Evolutionary conservation across 2,113 vertebrate genomes (phyloP).

Genomic region (Cepphus grylle): DNA sequence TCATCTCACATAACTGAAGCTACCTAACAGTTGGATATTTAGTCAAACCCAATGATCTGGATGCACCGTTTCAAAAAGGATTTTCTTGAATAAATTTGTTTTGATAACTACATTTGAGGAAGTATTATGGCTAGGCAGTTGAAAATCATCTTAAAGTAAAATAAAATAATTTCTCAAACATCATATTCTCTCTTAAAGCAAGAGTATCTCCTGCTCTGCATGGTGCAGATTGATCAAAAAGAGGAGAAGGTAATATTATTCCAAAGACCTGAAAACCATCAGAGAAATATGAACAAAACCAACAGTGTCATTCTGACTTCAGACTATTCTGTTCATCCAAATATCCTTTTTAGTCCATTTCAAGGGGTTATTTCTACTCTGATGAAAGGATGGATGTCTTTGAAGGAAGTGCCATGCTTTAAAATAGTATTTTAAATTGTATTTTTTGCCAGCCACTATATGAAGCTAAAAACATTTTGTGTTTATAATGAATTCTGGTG

Average conservation of each 20-base stretch:
- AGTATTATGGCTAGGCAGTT: not conserved
- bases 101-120: not conserved
- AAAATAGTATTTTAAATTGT: not conserved
- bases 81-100: not conserved
- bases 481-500: not conserved
- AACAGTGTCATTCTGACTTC: not conserved
- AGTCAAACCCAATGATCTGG: not conserved
- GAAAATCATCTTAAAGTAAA: constrained; percentile 6
- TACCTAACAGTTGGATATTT: not conserved
- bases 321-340: not conserved
- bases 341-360: not conserved
- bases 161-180: not conserved
- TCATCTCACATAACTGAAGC: not conserved
- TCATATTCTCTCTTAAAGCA: not conserved
- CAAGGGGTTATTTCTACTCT: not conserved
- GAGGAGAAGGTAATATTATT: not conserved
- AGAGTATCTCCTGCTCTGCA: not conserved
- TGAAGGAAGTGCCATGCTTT: not conserved
- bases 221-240: not conserved
- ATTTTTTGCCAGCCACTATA: not conserved
- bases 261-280: not conserved
- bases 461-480: not conserved
- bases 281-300: not conserved
- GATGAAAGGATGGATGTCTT: not conserved
- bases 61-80: not conserved